These are phyloP conservation scores for Ernsta delagoae DNA, from an alignment of 2,888 invertebrate genomes.

Conservation along the genomic window DNA sequence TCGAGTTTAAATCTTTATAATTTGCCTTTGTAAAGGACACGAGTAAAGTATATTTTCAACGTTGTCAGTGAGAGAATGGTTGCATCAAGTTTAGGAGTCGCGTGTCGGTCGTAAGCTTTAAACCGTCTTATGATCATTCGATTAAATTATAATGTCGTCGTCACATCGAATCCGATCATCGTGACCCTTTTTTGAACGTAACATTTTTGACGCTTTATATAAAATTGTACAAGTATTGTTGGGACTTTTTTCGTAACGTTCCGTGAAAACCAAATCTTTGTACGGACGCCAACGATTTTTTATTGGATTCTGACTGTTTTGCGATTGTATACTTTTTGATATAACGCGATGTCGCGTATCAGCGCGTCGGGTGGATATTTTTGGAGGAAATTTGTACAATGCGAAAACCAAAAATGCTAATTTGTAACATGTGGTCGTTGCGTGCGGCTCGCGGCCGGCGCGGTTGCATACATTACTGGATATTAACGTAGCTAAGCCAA, in stretches of 20 bases:
- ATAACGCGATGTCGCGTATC: conserved; percentile 37
- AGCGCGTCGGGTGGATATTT: conserved; percentile 56
- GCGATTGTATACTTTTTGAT: conserved; percentile 28
- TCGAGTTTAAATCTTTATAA: neutral
- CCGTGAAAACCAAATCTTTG: conserved; percentile 17
- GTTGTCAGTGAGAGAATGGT: neutral
- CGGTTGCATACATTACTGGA: conserved; percentile 38
- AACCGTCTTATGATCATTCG: conserved; percentile 47
- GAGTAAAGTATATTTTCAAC: neutral
- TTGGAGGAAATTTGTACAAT: conserved; percentile 72
- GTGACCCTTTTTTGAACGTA: conserved; percentile 39
- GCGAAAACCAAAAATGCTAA: conserved; percentile 71
- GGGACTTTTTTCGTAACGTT: conserved; percentile 14
- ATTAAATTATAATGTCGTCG: conserved; percentile 33
- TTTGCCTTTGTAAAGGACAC: neutral
- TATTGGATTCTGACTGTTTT: conserved; percentile 37
- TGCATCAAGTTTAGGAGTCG: conserved; percentile 26
- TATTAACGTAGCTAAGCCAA: conserved; percentile 72
- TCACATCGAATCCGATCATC: conserved; percentile 47
- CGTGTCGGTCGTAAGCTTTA: conserved; percentile 48
- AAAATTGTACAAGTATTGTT: conserved; percentile 37
- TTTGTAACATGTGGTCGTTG: conserved; percentile 62
- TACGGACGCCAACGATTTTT: conserved; percentile 10
- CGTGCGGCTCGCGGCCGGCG: conserved; percentile 30
- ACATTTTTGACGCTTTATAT: conserved; percentile 50